phyloP scores from a whole-genome alignment of 2,888 invertebrate species.

The Folsomia candida region DNA sequence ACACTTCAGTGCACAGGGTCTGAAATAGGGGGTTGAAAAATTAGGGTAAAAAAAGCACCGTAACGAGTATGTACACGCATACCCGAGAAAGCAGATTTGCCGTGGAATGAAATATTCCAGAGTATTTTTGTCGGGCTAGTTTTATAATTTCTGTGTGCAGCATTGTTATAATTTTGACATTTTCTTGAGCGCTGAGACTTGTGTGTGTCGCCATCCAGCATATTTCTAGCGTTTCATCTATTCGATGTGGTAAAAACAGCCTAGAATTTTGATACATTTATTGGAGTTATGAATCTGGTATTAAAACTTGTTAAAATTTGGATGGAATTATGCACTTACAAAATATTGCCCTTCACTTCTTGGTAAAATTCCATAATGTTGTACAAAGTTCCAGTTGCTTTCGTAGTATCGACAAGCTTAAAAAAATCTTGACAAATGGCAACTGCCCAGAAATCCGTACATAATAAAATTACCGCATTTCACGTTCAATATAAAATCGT shows the following conservation, averaged over 20 bases:
- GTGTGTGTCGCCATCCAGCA: slow-evolving; percentile 83
- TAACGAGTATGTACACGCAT: slow-evolving; percentile 48
- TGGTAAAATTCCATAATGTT: slow-evolving; percentile 75
- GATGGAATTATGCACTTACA: slow-evolving; percentile 15
- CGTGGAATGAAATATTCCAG: slow-evolving; percentile 79
- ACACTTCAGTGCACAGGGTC: slow-evolving; percentile 50
- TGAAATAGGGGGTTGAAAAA: slow-evolving; percentile 3
- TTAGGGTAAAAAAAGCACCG: no score
- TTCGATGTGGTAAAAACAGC: slow-evolving; percentile 61
- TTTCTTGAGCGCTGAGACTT: slow-evolving; percentile 64
- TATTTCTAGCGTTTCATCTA: slow-evolving; percentile 70
- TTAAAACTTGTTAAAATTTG: background rate
- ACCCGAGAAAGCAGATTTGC: slow-evolving; percentile 83
- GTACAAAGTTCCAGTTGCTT: slow-evolving; percentile 70
- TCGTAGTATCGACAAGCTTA: slow-evolving; percentile 50
- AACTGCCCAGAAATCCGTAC: no score
- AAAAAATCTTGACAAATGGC: slow-evolving; percentile 70
- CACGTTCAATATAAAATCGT: no score
- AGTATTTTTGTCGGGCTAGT: slow-evolving; percentile 66
- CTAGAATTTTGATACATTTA: background rate
- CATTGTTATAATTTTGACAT: slow-evolving; percentile 72
- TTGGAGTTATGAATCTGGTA: background rate
- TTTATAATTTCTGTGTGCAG: slow-evolving; percentile 73
- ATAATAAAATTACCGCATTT: no score
- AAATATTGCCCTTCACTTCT: slow-evolving; percentile 54